These are phyloP conservation scores for Patella caerulea DNA, from an alignment of 2,888 invertebrate species.

Conservation along the genomic window DNA sequence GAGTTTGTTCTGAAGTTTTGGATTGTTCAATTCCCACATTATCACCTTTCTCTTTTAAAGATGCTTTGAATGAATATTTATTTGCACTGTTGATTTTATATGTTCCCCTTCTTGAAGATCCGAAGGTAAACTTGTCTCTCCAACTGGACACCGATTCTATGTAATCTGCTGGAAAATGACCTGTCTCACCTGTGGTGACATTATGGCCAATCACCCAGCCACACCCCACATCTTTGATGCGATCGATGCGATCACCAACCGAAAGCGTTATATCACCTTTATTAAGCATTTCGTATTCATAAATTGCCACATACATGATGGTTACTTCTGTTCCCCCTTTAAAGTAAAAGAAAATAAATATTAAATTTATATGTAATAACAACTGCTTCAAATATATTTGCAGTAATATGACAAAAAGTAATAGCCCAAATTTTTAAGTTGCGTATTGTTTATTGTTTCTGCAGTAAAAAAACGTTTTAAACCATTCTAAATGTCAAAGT, in stretches of 20 bases:
- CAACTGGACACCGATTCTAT: not conserved
- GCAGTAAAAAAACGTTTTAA: no score
- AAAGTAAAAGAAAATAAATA: no score
- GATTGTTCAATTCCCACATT: not conserved
- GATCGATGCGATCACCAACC: slow-evolving; percentile 12
- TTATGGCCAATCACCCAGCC: slow-evolving; percentile 20
- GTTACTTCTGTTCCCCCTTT: no score
- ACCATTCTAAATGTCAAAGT: no score
- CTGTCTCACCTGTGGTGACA: slow-evolving; percentile 16
- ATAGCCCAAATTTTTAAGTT: no score
- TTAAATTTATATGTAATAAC: no score
- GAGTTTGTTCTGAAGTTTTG: not conserved
- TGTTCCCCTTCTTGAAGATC: not conserved
- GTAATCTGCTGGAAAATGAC: slow-evolving; percentile 18
- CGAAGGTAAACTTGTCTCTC: not conserved
- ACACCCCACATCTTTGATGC: slow-evolving; percentile 11
- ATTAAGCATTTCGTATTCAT: not conserved
- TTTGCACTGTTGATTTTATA: not conserved
- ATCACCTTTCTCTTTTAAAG: not conserved
- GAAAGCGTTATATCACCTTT: slow-evolving; percentile 7
- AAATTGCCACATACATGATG: not conserved
- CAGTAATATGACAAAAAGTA: no score
- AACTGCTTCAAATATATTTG: no score
- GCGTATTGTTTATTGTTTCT: no score
- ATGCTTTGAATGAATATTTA: not conserved